Conservation (phyloP, 2,888 invertebrate genomes). For the Mythimna albipuncta region DNA sequence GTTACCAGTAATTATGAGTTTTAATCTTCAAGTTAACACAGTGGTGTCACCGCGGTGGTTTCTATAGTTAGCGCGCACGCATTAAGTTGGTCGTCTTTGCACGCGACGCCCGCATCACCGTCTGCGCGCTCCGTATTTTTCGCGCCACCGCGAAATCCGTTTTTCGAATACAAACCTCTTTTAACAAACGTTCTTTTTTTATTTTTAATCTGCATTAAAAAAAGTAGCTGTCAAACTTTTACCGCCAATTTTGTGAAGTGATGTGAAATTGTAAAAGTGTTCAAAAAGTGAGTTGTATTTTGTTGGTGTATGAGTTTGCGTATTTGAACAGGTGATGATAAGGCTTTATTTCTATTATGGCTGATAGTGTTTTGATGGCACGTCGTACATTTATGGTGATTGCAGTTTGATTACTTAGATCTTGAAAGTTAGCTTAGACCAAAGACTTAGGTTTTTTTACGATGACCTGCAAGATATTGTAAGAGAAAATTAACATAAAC, state of each 20-base stretch:
- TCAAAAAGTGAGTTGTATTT: constrained; percentile 50
- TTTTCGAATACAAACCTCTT: constrained; percentile 67
- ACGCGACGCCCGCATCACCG: constrained; percentile 86
- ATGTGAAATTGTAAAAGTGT: constrained; percentile 66
- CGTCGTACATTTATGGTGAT: constrained; percentile 40
- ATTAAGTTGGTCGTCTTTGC: constrained; percentile 80
- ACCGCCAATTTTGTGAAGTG: constrained; percentile 69
- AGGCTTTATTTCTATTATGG: constrained; percentile 65
- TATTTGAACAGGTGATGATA: constrained; percentile 80
- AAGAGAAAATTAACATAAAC: constrained; percentile 7
- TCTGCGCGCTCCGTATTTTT: constrained; percentile 80
- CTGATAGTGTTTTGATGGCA: constrained; percentile 50
- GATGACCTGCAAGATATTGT: not conserved
- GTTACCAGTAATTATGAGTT: constrained; percentile 56
- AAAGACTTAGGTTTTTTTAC: constrained; percentile 5
- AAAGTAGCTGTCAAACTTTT: constrained; percentile 61
- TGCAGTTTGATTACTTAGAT: constrained; percentile 26
- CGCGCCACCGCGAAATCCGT: constrained; percentile 79
- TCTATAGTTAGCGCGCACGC: constrained; percentile 80
- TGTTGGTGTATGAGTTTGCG: constrained; percentile 75
- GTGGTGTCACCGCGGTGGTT: constrained; percentile 75
- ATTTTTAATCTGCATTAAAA: constrained; percentile 46
- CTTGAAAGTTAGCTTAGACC: not conserved
- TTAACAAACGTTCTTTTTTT: constrained; percentile 45
- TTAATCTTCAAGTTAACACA: constrained; percentile 62